Percentiles rank a stretch among this genome's conserved stretches.
Conservation (phyloP, 2,113 vertebrate genomes). For the Cyphomyrus plagiostoma region DNA sequence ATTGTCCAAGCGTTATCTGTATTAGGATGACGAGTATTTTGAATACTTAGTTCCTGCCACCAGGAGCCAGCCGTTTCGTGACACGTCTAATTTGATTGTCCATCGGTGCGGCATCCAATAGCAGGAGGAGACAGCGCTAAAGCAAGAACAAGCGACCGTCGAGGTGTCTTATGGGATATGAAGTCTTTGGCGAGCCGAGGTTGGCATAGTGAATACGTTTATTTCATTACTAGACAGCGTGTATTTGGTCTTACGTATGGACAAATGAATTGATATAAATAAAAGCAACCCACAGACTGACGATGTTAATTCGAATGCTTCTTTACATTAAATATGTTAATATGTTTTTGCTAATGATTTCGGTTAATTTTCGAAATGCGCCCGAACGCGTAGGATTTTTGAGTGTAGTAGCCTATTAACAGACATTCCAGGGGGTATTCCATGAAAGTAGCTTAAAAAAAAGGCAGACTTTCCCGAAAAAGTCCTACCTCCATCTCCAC, state of each 20-base stretch:
- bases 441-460: too few species aligned
- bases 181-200: background rate
- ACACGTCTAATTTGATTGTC: background rate
- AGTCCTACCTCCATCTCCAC: too few species aligned
- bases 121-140: background rate
- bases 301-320: background rate
- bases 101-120: background rate
- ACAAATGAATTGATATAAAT: background rate
- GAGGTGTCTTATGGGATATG: constrained; percentile 1
- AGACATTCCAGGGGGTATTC: too few species aligned
- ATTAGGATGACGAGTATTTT: background rate
- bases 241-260: background rate
- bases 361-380: too few species aligned
- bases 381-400: too few species aligned
- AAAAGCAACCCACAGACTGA: background rate
- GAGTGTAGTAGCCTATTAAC: too few species aligned
- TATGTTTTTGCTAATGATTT: background rate
- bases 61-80: background rate
- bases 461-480: too few species aligned
- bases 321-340: background rate
- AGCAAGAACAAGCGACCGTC: background rate
- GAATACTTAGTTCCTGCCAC: background rate
- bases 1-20: background rate
- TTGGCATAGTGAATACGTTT: background rate
- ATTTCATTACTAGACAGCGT: background rate